These are phyloP conservation scores for Eulemur coronatus DNA, from an alignment of 2,797 vertebrate species.

Conservation along the genomic window DNA sequence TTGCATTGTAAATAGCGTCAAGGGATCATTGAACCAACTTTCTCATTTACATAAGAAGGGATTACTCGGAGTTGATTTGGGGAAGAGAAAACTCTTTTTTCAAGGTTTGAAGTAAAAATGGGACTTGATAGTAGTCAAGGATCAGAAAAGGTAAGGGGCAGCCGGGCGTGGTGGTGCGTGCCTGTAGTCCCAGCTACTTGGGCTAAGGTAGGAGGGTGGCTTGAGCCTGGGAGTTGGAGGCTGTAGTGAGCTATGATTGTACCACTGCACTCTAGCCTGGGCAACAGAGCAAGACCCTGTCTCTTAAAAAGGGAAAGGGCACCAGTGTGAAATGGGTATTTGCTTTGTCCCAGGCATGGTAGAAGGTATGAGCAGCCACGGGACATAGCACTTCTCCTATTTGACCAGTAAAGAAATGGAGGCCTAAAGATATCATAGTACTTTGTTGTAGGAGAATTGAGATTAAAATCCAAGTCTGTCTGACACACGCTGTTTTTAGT, in stretches of 20 bases:
- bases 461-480: background rate
- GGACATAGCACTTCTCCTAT: background rate
- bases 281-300: background rate
- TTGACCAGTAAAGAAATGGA: background rate
- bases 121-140: background rate
- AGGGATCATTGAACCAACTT: background rate
- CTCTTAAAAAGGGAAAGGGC: background rate
- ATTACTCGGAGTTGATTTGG: background rate
- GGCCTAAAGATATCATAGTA: background rate
- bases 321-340: background rate
- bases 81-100: background rate
- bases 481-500: background rate
- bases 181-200: background rate
- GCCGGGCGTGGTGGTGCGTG: fast-evolving
- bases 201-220: background rate
- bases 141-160: background rate
- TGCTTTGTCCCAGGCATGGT: background rate
- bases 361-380: background rate
- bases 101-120: background rate
- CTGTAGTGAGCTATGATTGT: background rate
- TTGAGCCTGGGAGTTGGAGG: background rate
- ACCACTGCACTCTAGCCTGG: background rate
- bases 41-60: background rate
- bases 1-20: background rate
- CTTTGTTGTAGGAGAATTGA: background rate